These are phyloP conservation scores for Melanostoma mellinum DNA, from an alignment of 2,888 invertebrate genomes.

Conservation along the genomic window DNA sequence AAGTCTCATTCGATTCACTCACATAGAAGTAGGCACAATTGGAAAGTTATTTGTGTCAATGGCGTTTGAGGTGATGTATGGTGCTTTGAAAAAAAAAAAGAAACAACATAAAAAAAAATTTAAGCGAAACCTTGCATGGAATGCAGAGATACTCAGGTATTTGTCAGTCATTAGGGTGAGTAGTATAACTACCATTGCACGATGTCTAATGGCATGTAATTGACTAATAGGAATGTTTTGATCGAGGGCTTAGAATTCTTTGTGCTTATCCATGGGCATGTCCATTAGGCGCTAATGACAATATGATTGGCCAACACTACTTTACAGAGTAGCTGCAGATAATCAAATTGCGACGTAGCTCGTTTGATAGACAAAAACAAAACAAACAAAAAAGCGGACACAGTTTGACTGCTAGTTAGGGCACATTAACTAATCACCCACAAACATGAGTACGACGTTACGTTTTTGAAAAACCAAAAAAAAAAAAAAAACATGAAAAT, in stretches of 20 bases:
- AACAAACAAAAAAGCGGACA: neutral
- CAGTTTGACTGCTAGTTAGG: no score
- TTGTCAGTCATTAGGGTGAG: constrained; percentile 63
- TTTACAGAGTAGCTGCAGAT: neutral
- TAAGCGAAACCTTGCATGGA: constrained; percentile 65
- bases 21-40: constrained; percentile 58
- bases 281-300: constrained; percentile 57
- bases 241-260: constrained; percentile 48
- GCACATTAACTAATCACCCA: no score
- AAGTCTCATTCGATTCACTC: constrained; percentile 60
- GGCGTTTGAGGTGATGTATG: constrained; percentile 70
- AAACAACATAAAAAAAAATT: neutral
- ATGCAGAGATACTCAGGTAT: constrained; percentile 56
- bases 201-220: constrained; percentile 43
- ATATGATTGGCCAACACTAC: constrained; percentile 37
- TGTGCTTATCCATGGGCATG: constrained; percentile 42
- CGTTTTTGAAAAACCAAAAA: no score
- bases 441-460: no score
- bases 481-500: no score
- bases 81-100: constrained; percentile 32
- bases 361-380: neutral
- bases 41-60: constrained; percentile 73
- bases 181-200: constrained; percentile 9
- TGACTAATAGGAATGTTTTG: constrained; percentile 58
- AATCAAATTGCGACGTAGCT: neutral